Conservation (phyloP, 2,888 invertebrate genomes). For the Helicoverpa assulta region DNA sequence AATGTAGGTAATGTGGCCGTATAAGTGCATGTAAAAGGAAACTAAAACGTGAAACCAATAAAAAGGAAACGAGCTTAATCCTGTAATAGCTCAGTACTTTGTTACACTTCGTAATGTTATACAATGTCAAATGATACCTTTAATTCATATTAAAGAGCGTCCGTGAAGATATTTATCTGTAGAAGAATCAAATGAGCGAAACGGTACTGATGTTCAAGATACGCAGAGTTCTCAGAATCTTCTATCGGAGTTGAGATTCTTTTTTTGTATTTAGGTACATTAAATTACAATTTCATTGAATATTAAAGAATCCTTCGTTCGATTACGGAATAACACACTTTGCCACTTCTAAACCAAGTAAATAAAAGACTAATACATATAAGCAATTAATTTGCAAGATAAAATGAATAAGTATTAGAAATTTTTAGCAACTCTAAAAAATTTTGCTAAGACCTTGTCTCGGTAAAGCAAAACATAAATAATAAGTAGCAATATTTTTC, state of each 20-base stretch:
- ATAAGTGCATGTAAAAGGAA: slow-evolving; percentile 33
- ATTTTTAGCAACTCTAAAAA: too few species aligned
- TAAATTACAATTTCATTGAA: neutral
- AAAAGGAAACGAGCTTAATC: slow-evolving; percentile 28
- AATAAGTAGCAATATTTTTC: too few species aligned
- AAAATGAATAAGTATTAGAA: too few species aligned
- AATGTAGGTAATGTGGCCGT: slow-evolving; percentile 13
- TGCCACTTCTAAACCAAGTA: neutral
- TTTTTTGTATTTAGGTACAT: neutral
- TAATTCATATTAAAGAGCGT: slow-evolving; percentile 35
- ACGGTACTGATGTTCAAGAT: neutral
- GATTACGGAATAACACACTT: neutral
- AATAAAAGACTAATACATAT: too few species aligned
- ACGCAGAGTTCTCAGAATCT: neutral
- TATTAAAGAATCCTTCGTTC: neutral
- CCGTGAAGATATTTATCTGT: slow-evolving; percentile 1
- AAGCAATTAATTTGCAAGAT: too few species aligned
- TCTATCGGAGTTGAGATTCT: neutral
- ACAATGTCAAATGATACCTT: slow-evolving; percentile 32
- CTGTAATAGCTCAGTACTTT: slow-evolving; percentile 25
- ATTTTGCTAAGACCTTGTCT: too few species aligned
- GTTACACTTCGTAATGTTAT: slow-evolving; percentile 20
- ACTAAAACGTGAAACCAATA: slow-evolving; percentile 22
- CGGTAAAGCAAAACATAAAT: too few species aligned
- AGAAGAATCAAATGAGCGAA: neutral